phyloP scores from a whole-genome alignment of 2,888 invertebrate genomes.

The Rotaria socialis region DNA sequence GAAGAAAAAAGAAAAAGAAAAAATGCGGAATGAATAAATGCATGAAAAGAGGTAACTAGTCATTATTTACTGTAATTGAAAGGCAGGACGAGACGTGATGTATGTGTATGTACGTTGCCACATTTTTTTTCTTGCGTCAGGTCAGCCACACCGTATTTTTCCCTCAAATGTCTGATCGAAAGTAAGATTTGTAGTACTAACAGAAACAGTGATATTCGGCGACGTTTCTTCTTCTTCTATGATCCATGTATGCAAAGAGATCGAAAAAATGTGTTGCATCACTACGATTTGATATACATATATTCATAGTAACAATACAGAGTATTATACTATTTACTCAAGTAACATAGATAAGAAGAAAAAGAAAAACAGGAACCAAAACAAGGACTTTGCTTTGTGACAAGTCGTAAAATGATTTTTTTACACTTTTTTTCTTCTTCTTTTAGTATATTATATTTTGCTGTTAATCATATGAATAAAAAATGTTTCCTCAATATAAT shows the following conservation, averaged over 20 bases:
- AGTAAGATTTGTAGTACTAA: not conserved
- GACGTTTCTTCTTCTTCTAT: not conserved
- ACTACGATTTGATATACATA: not conserved
- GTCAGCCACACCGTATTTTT: not conserved
- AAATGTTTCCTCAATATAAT: not conserved
- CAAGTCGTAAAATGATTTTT: not conserved
- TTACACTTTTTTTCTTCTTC: too few species aligned
- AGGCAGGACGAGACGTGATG: not conserved
- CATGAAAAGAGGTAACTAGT: not conserved
- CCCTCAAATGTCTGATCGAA: not conserved
- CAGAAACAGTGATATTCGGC: not conserved
- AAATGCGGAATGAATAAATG: slow-evolving; percentile 5
- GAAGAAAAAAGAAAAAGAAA: not conserved
- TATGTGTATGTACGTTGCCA: not conserved
- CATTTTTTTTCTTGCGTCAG: not conserved
- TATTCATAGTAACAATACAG: not conserved
- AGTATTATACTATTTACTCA: not conserved
- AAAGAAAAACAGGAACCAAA: not conserved
- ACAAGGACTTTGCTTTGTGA: not conserved
- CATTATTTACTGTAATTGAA: not conserved
- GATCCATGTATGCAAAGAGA: not conserved
- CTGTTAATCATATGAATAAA: not conserved
- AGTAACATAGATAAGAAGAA: not conserved
- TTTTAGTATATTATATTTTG: not conserved
- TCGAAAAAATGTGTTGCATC: not conserved